phyloP scores from a whole-genome alignment of 2,113 vertebrate species.

The Abramis brama region DNA sequence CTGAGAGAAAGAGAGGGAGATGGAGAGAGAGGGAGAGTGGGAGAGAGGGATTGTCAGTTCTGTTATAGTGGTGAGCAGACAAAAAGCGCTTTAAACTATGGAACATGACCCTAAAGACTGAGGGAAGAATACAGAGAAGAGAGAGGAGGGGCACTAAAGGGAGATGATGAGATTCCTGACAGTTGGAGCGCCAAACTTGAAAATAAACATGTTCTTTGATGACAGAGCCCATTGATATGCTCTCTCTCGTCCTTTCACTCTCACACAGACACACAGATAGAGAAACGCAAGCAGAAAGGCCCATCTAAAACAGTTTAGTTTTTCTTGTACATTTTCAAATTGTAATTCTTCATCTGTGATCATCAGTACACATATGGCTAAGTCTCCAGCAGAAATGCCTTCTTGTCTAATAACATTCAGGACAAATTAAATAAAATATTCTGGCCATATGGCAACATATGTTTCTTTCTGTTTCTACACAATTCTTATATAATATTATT shows the following conservation, averaged over 20 bases:
- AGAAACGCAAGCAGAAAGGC: neutral
- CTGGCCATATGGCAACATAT: neutral
- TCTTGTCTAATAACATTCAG: neutral
- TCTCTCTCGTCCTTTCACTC: slow-evolving; percentile 73
- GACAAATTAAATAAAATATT: neutral
- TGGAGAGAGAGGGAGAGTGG: slow-evolving; percentile 45
- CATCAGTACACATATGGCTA: neutral
- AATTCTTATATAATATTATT: neutral
- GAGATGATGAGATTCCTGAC: slow-evolving; percentile 71
- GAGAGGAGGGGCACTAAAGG: slow-evolving; percentile 15
- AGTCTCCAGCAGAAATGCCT: neutral
- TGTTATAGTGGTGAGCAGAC: slow-evolving; percentile 48
- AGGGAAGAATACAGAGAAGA: slow-evolving; percentile 19
- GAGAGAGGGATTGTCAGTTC: slow-evolving; percentile 48
- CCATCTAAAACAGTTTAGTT: neutral
- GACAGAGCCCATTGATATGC: slow-evolving; percentile 83
- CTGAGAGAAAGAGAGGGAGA: slow-evolving; percentile 63
- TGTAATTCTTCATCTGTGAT: neutral
- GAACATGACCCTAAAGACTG: slow-evolving; percentile 44
- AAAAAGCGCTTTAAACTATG: slow-evolving; percentile 56
- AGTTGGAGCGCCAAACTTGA: slow-evolving; percentile 77
- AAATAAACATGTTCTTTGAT: slow-evolving; percentile 82
- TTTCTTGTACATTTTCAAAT: neutral
- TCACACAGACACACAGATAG: slow-evolving; percentile 67
- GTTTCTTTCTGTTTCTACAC: neutral